phyloP scores from a whole-genome alignment of 2,797 vertebrate genomes.

The Leucoraja ocellata region DNA sequence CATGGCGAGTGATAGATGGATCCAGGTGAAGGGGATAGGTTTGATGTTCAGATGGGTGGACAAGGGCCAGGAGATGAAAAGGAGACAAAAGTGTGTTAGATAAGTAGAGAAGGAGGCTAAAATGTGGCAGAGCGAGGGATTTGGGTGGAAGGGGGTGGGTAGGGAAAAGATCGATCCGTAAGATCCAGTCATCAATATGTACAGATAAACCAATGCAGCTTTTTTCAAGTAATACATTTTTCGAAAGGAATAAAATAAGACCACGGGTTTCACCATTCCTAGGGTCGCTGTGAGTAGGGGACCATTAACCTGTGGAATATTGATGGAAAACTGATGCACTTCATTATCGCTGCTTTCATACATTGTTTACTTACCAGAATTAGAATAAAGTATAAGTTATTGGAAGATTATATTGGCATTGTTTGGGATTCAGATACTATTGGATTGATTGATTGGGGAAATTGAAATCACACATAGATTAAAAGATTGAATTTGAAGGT shows the following conservation, averaged over 20 bases:
- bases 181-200: constrained; percentile 15
- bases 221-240: constrained; percentile 15
- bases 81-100: neutral
- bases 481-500: no score
- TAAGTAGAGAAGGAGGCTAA: no score
- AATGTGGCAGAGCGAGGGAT: no score
- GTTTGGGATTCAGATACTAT: neutral
- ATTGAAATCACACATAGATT: constrained; percentile 8
- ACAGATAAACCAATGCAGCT: constrained; percentile 20
- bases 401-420: neutral
- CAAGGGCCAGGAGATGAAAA: no score
- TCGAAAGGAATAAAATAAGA: constrained; percentile 25
- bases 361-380: neutral
- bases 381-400: neutral
- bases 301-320: neutral
- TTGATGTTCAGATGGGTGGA: no score
- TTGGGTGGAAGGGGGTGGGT: no score
- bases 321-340: constrained; percentile 7
- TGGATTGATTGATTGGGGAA: neutral
- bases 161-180: neutral
- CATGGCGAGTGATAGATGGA: no score
- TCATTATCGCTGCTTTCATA: neutral
- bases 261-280: neutral
- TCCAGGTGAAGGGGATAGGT: no score
- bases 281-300: neutral